Evolutionary conservation across 2,888 invertebrate genomes (phyloP), one percentile per base, ranked within the genome.

Genomic region (Uropetala carovei): DNA sequence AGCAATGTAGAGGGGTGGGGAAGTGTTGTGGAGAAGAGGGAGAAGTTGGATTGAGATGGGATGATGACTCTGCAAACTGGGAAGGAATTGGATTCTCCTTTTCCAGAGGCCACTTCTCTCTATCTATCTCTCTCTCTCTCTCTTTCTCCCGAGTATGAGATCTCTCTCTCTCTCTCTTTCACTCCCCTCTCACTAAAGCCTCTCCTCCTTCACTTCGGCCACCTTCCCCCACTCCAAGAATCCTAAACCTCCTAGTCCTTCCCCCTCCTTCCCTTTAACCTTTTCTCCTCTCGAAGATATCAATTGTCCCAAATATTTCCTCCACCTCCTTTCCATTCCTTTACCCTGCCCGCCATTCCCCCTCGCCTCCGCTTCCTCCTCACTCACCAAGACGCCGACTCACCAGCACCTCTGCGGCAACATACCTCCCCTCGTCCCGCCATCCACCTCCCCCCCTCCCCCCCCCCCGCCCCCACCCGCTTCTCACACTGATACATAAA

Each of bases 301-400:
- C 86, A 89, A 89, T 89, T 56, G 89, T 43, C 64, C 89, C 64
- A 30, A 60, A 43, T 64, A 89, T 64, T 64, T 43, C 16, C 22
- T 30, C 13, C 43, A 43, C 89, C 60, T 59, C 14, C 86, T n/a
- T 59, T 8, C 59, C 59, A 60, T 18, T 30, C 57, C 83, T 83
- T 56, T 56, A 56, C 43, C 43, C 56, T 30, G 58, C 82, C 30
- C 59, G 68, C 75, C 56, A 13, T 75, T 16, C 14, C 11, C 16
- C 16, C 14, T 16, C 82, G 68, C 7, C 14, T 18, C 60, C 13
- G n/a, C n/a, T 27, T n/a, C 83, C 64, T 16, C 75, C 43, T 43
- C 43, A 22, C 22, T 91, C 92, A 43, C n/a, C 64, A 43, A 57
- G 84, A 84, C 93, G 91, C 92, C 92, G 60, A 92, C 92, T 83